phyloP scores from a whole-genome alignment of 2,797 vertebrate species.

The Myiotriccus ornatus region DNA sequence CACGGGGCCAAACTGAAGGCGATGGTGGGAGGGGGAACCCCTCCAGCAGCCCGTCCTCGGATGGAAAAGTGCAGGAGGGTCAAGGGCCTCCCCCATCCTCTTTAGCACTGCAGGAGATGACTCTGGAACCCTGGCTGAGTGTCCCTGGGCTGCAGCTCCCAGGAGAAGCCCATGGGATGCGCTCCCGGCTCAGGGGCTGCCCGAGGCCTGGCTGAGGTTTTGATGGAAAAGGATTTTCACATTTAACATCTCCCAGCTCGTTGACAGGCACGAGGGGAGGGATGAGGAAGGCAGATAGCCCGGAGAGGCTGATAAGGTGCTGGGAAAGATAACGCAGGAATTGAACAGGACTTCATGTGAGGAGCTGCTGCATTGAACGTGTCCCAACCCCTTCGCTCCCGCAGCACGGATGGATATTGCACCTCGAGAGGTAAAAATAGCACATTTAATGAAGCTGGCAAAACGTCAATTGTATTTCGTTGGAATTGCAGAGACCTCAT shows the following conservation, averaged over 20 bases:
- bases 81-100: rapidly evolving
- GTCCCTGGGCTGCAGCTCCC: background rate
- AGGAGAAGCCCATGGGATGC: background rate
- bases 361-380: background rate
- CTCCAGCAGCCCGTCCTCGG: background rate
- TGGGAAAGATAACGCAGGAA: conserved; percentile 28
- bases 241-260: background rate
- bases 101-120: rapidly evolving
- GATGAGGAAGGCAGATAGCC: background rate
- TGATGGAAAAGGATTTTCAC: background rate
- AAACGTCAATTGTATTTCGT: background rate
- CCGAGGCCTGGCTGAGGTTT: background rate
- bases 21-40: rapidly evolving
- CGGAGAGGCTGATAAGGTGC: background rate
- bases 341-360: background rate
- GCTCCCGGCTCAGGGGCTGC: background rate
- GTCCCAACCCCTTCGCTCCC: background rate
- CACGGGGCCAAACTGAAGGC: rapidly evolving
- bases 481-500: conserved; percentile 22
- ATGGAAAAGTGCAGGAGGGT: background rate
- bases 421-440: conserved; percentile 38
- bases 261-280: background rate
- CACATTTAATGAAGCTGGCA: conserved; percentile 21
- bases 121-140: background rate
- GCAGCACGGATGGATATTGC: background rate